Evolutionary conservation across 2,797 vertebrate species (phyloP).

Genomic region (Sebastolobus alascanus): DNA sequence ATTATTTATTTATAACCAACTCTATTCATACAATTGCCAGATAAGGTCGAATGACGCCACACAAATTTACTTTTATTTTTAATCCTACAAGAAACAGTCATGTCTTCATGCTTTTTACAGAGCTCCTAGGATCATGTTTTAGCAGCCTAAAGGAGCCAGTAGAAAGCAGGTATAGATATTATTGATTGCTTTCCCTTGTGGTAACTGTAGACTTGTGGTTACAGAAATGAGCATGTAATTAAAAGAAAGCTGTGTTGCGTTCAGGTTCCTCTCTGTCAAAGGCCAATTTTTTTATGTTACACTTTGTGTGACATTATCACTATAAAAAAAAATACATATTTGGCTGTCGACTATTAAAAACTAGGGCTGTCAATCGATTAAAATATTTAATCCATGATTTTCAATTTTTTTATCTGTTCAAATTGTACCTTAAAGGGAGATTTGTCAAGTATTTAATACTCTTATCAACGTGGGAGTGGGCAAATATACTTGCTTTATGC

Average conservation of each 20-base stretch:
- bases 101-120: neutral
- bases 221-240: conserved; percentile 35
- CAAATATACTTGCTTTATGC: too few species aligned
- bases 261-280: neutral
- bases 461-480: too few species aligned
- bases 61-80: neutral
- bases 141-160: neutral
- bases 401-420: neutral
- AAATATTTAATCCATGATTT: too few species aligned
- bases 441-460: too few species aligned
- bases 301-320: neutral
- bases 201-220: conserved; percentile 36
- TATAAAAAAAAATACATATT: neutral
- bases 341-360: neutral
- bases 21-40: neutral
- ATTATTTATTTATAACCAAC: neutral
- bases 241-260: conserved; percentile 12
- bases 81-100: neutral
- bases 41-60: neutral
- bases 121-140: neutral
- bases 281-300: neutral
- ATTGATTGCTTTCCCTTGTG: conserved; percentile 40
- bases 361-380: neutral
- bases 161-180: conserved; percentile 21
- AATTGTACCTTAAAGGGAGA: too few species aligned